These are phyloP conservation scores for Hypselothyrea guttata DNA, from an alignment of 2,888 invertebrate species.

Conservation along the genomic window DNA sequence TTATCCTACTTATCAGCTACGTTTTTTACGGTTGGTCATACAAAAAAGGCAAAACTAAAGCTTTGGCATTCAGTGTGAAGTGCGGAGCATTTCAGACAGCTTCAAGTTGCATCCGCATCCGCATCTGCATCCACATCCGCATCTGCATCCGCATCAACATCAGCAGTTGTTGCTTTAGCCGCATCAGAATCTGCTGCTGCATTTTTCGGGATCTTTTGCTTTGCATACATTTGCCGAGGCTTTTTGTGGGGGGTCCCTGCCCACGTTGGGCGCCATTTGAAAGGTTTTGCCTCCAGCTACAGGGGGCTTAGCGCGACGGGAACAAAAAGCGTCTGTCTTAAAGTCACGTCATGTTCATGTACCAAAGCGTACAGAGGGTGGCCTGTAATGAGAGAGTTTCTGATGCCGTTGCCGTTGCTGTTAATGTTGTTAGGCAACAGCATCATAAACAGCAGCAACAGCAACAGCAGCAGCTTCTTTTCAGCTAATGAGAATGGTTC, in stretches of 20 bases:
- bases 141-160: constrained; percentile 4
- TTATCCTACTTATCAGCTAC: too few species aligned
- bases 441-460: constrained; percentile 17
- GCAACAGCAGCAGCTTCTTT: constrained; percentile 65
- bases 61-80: constrained; percentile 45
- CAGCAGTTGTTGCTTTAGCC: constrained; percentile 15
- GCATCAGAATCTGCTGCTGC: constrained; percentile 38
- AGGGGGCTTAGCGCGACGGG: constrained; percentile 49
- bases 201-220: constrained; percentile 47
- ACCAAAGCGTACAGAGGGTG: neutral
- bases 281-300: constrained; percentile 46
- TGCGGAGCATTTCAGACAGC: constrained; percentile 23
- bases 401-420: constrained; percentile 43
- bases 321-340: constrained; percentile 67
- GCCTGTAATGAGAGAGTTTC: constrained; percentile 68
- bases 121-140: constrained; percentile 12
- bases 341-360: constrained; percentile 61
- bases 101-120: constrained; percentile 31
- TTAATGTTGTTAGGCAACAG: constrained; percentile 66
- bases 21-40: too few species aligned
- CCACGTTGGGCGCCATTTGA: constrained; percentile 48
- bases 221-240: constrained; percentile 59
- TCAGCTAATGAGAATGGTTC: constrained; percentile 67
- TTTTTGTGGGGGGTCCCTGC: constrained; percentile 12
- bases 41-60: constrained; percentile 7